A percentile compares a stretch with the other conserved stretches of the same genome.
phyloP scores from a whole-genome alignment of 2,888 invertebrate genomes.

The Erannis defoliaria region DNA sequence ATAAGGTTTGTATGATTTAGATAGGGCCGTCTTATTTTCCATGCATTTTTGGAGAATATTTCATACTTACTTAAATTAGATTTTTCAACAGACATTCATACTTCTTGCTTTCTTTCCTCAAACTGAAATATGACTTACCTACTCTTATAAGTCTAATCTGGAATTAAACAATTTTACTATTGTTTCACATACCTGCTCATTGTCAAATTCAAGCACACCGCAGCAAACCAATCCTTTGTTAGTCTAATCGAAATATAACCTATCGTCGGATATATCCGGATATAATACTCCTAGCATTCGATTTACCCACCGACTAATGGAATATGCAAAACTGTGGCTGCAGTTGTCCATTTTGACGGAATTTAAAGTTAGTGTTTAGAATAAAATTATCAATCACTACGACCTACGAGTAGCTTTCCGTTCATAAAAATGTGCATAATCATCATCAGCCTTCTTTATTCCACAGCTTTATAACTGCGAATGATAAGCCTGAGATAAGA shows the following conservation, averaged over 20 bases:
- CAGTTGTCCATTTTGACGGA: conserved; percentile 6
- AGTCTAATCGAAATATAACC: conserved; percentile 13
- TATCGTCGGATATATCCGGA: conserved; percentile 7
- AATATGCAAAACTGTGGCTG: conserved; percentile 19
- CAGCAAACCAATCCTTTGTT: neutral
- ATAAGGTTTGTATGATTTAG: too few relatives aligned
- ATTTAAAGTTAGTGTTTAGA: neutral
- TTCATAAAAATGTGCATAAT: too few relatives aligned
- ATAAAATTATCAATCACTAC: neutral
- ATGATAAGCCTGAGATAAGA: too few relatives aligned
- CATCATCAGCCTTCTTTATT: too few relatives aligned
- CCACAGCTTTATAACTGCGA: too few relatives aligned
- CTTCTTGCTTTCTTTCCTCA: too few relatives aligned
- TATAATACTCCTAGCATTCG: conserved; percentile 21
- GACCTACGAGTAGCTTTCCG: too few relatives aligned
- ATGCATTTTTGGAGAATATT: too few relatives aligned
- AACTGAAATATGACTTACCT: neutral
- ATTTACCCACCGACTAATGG: conserved; percentile 15
- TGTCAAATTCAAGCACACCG: neutral
- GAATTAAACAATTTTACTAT: neutral
- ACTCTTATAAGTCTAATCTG: neutral
- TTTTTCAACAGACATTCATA: too few relatives aligned
- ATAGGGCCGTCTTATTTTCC: too few relatives aligned
- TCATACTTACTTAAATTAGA: too few relatives aligned
- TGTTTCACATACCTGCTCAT: neutral